phyloP scores from a whole-genome alignment of 1,140 invertebrate genomes.

The Drosophila arawakana region DNA sequence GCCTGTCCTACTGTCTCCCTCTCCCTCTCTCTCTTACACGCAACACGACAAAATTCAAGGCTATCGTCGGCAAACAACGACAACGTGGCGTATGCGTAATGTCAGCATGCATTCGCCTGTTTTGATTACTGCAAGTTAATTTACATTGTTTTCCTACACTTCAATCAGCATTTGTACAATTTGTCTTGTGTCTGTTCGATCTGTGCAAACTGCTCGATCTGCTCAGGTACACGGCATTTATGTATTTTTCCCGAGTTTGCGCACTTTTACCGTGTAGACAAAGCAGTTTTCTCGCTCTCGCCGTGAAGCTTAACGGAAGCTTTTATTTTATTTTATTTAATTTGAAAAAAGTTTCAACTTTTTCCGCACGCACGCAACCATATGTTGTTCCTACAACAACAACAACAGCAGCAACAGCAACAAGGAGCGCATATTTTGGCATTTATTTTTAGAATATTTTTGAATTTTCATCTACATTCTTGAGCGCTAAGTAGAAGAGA shows the following conservation, averaged over 20 bases:
- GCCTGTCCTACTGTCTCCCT: neutral
- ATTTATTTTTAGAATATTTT: conserved; percentile 80
- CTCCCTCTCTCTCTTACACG: neutral
- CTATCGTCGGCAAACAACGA: conserved; percentile 10
- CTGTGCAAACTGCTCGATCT: neutral
- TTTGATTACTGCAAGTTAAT: conserved; percentile 9
- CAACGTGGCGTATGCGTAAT: conserved; percentile 48
- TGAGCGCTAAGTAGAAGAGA: conserved; percentile 50
- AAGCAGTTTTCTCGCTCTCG: conserved; percentile 59
- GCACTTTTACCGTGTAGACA: conserved; percentile 48
- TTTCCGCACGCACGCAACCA: conserved; percentile 69
- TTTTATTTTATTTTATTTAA: conserved; percentile 25
- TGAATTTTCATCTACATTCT: conserved; percentile 80
- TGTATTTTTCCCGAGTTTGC: conserved; percentile 60
- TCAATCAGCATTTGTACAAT: neutral
- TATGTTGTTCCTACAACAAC: conserved; percentile 63
- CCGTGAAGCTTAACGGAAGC: conserved; percentile 50
- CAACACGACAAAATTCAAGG: conserved; percentile 34
- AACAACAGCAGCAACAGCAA: conserved; percentile 41
- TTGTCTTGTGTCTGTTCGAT: too few species aligned
- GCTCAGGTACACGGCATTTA: conserved; percentile 28
- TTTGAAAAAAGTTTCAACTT: conserved; percentile 36
- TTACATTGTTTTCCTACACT: conserved; percentile 2
- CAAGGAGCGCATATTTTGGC: conserved; percentile 60
- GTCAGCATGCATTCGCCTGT: neutral